Evolutionary conservation across 2,888 invertebrate genomes (phyloP).

Genomic region (Altica lythri): DNA sequence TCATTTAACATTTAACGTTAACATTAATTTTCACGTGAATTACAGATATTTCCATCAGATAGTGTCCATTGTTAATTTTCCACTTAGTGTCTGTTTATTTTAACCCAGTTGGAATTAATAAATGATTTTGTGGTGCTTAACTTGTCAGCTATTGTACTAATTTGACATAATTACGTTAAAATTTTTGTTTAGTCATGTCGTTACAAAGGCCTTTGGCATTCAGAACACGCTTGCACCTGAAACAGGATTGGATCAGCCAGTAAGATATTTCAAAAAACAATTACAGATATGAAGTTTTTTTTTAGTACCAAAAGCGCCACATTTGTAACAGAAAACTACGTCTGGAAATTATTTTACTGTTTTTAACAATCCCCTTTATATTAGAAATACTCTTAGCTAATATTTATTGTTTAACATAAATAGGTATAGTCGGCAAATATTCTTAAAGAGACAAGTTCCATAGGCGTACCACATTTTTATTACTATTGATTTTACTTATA

Average conservation of each 20-base stretch:
- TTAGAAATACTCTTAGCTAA: too few species aligned
- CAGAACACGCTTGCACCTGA: slow-evolving; percentile 27
- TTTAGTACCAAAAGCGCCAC: too few species aligned
- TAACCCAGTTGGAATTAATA: slow-evolving; percentile 36
- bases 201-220: slow-evolving; percentile 21
- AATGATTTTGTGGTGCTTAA: slow-evolving; percentile 33
- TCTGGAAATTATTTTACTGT: too few species aligned
- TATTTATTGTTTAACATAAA: too few species aligned
- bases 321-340: too few species aligned
- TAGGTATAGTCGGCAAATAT: too few species aligned
- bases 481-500: too few species aligned
- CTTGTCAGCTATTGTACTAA: slow-evolving; percentile 45
- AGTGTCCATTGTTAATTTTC: slow-evolving; percentile 43
- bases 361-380: too few species aligned
- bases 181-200: slow-evolving; percentile 32
- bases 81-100: slow-evolving; percentile 49
- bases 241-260: neutral
- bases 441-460: too few species aligned
- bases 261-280: neutral
- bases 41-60: slow-evolving; percentile 30
- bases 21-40: slow-evolving; percentile 20
- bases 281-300: too few species aligned
- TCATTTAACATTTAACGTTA: slow-evolving; percentile 13
- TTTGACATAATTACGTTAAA: slow-evolving; percentile 43
- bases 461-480: too few species aligned